Evolutionary conservation across 2,113 vertebrate genomes (phyloP), one percentile per base, ranked within the genome.

Genomic region (Psittacara wagleri): DNA sequence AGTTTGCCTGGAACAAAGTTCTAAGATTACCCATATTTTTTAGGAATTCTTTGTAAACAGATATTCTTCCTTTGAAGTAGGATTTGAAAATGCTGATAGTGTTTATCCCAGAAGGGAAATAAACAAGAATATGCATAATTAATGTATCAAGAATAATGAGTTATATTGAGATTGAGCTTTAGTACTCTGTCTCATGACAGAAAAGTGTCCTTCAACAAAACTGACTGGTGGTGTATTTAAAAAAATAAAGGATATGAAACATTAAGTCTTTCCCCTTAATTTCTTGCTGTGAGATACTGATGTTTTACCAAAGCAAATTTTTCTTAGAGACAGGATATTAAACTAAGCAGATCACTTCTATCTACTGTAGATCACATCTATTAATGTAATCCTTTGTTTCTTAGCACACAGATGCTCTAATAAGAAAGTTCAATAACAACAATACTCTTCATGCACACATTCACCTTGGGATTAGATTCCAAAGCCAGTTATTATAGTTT

Each of bases 81-180:
- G 70, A 95, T 94, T 95, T 95, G 86, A 90, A 96, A 93, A 93
- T 48, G 81, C 5, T 72, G 79, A 81, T 86, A 90, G 22, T 90
- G 80, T 93, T 96, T 96, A 96, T 93, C 95, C 94, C 94, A 94
- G 88, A 94, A 95, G 94, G 94, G 88, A 96, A 96, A 96, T 86
- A 92, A 97, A 94, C 72, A 95, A 78, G 90, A 86, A 17, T 48
- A 94, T 72, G 73, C 62, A 92, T 93, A 96, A 96, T 93, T 97
- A 94, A 95, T 66, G 18, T 33, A 88, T 68, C 9, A 76, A 92
- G 93, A 96, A 95, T 88, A 96, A 96, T 75, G 73, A 93, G 72
- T 83, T 86, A 23, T 54, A 83, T 15, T 55, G 68, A 88, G 29
- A 76, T 13, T 17, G 18, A 80, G 59, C 12, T 93, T 83, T 18